Percentiles rank a stretch among this genome's conserved stretches.
Conservation (phyloP, 37 sponge, comb jelly and placozoan species). For the Aplysina aerophoba region DNA sequence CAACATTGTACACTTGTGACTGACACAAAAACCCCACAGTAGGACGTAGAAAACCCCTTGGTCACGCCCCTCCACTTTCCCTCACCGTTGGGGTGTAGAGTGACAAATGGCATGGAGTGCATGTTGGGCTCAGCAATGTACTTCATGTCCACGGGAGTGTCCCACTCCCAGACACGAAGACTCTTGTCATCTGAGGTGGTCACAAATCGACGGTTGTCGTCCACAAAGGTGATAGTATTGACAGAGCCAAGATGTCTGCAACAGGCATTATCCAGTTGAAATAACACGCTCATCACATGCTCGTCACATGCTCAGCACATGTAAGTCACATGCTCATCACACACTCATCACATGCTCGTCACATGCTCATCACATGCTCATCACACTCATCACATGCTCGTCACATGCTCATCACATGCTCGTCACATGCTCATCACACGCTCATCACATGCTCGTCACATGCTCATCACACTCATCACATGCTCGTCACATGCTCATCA, state of each 20-base stretch:
- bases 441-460: not conserved
- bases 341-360: not conserved
- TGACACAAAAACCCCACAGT: not conserved
- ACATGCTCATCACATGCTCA: not conserved
- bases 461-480: not conserved
- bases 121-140: slow-evolving; percentile 97
- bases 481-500: not conserved
- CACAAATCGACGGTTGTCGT: slow-evolving; percentile 94
- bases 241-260: slow-evolving; percentile 98
- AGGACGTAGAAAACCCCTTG: not conserved
- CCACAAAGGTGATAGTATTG: slow-evolving; percentile 98
- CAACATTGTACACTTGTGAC: not conserved
- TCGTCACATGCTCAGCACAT: no score
- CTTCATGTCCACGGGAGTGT: slow-evolving; percentile 97
- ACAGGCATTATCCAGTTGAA: no score
- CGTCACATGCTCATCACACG: not conserved
- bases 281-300: not conserved
- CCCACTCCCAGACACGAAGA: slow-evolving; percentile 99
- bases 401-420: not conserved
- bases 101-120: slow-evolving; percentile 94
- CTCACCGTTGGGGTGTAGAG: slow-evolving; percentile 80
- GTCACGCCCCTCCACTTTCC: not conserved
- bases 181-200: slow-evolving; percentile 99
- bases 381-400: no score
- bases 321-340: not conserved